phyloP scores from a whole-genome alignment of 2,888 invertebrate species.

The Schrankia costaestrigalis region DNA sequence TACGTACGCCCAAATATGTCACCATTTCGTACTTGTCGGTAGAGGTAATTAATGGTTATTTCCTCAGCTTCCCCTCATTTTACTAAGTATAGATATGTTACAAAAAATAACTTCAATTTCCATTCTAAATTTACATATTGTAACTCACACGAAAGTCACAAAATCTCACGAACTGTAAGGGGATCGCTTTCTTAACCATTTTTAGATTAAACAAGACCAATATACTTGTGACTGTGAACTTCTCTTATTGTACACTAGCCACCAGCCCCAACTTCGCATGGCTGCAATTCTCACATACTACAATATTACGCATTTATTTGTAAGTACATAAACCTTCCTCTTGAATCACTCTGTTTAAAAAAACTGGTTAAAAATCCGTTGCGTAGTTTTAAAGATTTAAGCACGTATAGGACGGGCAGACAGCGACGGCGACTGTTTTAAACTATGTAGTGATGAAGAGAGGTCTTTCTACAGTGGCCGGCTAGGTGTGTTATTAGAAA shows the following conservation, averaged over 20 bases:
- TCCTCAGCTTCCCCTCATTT: constrained; percentile 5
- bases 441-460: too few relatives aligned
- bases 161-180: constrained; percentile 47
- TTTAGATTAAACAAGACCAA: constrained; percentile 35
- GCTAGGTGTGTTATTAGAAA: constrained; percentile 47
- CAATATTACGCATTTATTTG: too few relatives aligned
- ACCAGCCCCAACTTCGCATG: too few relatives aligned
- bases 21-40: constrained; percentile 2
- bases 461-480: constrained; percentile 26
- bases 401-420: too few relatives aligned
- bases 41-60: constrained; percentile 15
- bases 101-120: constrained; percentile 26
- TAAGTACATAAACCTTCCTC: too few relatives aligned
- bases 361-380: too few relatives aligned
- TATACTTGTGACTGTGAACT: constrained; percentile 7
- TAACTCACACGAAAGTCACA: constrained; percentile 43
- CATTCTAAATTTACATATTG: constrained; percentile 40
- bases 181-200: constrained; percentile 41
- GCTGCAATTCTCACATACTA: too few relatives aligned
- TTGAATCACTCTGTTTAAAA: too few relatives aligned
- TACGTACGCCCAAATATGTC: not conserved
- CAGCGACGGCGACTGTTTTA: too few relatives aligned
- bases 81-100: constrained; percentile 16
- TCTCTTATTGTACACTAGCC: not conserved
- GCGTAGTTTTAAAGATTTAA: too few relatives aligned